A percentile compares a stretch with the other conserved stretches of the same genome.
These are phyloP conservation scores for Micropterix aruncella DNA, from an alignment of 2,888 invertebrate genomes.

Conservation along the genomic window DNA sequence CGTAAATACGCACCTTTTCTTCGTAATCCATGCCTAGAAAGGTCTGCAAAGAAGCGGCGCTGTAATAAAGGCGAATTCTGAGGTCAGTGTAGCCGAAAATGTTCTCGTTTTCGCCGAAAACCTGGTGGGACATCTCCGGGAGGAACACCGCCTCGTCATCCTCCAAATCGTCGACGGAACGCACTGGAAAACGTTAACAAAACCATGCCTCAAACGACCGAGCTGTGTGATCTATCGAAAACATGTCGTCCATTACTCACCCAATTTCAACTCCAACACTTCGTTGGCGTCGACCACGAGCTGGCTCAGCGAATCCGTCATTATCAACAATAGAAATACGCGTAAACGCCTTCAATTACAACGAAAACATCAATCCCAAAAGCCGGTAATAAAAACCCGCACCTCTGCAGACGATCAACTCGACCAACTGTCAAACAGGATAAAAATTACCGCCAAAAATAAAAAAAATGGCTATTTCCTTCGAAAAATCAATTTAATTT, in stretches of 20 bases:
- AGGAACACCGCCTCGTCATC: conserved; percentile 50
- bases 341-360: no score
- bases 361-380: no score
- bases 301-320: conserved; percentile 35
- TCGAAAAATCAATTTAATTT: background rate
- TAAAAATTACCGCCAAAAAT: conserved; percentile 1
- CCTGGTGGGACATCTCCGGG: conserved; percentile 86
- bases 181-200: conserved; percentile 28
- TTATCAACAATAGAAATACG: conserved; percentile 15
- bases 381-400: no score
- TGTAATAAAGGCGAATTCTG: conserved; percentile 63
- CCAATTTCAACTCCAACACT: conserved; percentile 39
- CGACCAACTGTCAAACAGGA: background rate
- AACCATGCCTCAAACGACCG: background rate
- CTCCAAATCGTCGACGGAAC: conserved; percentile 47
- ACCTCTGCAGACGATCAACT: no score
- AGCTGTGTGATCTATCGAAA: no score
- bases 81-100: conserved; percentile 90
- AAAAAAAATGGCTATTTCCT: background rate
- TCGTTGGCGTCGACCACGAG: conserved; percentile 42
- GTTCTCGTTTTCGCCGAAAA: conserved; percentile 82
- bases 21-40: conserved; percentile 65
- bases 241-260: conserved; percentile 19
- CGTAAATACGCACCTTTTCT: conserved; percentile 48
- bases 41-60: conserved; percentile 66